Conservation (phyloP, 2,113 vertebrate species). For the Mirza zaza region DNA sequence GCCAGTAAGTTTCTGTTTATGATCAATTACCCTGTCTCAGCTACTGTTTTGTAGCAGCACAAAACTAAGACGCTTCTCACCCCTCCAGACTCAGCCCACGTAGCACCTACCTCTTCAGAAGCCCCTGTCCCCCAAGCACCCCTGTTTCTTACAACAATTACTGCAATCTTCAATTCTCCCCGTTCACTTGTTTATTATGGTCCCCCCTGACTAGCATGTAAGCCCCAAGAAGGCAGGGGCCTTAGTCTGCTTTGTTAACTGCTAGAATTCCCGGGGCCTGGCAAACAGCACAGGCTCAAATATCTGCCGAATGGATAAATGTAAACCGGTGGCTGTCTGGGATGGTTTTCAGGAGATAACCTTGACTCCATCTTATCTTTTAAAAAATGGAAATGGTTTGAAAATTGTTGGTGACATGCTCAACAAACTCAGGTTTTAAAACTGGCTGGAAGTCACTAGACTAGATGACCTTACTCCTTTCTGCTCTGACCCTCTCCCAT, state of each 20-base stretch:
- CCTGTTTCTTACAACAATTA: background rate
- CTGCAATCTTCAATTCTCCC: background rate
- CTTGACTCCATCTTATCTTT: background rate
- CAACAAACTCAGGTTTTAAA: background rate
- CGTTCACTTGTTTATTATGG: background rate
- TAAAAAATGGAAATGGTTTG: background rate
- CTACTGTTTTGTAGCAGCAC: background rate
- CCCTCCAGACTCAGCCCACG: background rate
- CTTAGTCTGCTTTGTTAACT: background rate
- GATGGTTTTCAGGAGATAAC: background rate
- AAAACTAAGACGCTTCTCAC: background rate
- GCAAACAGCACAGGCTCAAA: background rate
- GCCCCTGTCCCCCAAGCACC: background rate
- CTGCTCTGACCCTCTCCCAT: background rate
- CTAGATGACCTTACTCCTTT: background rate
- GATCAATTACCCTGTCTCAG: background rate
- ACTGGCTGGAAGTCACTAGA: background rate
- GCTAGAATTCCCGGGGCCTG: background rate
- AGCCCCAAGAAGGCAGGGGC: background rate
- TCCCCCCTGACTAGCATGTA: background rate
- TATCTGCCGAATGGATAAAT: background rate
- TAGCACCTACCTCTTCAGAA: background rate
- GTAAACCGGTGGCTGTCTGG: background rate
- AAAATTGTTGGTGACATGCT: background rate
- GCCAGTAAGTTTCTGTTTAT: background rate